Evolutionary conservation across 1,140 invertebrate genomes (phyloP).

Genomic region (Antheraea pernyi): DNA sequence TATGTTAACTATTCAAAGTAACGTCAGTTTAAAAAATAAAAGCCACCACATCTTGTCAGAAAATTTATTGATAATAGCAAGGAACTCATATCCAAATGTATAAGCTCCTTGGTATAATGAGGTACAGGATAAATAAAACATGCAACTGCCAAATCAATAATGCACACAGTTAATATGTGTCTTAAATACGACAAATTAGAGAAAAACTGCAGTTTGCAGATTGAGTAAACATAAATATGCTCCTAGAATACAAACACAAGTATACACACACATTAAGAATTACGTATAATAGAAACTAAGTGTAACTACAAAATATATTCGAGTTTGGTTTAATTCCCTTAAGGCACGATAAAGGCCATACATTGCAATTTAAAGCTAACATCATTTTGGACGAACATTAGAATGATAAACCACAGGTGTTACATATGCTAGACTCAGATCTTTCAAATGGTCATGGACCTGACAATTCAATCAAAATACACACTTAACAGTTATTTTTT

Average conservation of each 20-base stretch:
- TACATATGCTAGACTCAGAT: not conserved
- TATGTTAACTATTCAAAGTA: too few relatives aligned
- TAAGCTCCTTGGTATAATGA: too few relatives aligned
- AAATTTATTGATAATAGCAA: too few relatives aligned
- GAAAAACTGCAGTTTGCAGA: not conserved
- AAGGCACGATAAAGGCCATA: constrained; percentile 68
- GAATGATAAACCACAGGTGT: not conserved
- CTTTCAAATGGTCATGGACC: not conserved
- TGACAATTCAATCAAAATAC: too few relatives aligned
- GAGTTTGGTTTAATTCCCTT: constrained; percentile 72
- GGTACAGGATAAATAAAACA: too few relatives aligned
- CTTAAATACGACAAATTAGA: too few relatives aligned
- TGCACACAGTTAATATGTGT: too few relatives aligned
- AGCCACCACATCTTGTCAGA: too few relatives aligned
- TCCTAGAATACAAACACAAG: not conserved
- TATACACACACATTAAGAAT: not conserved
- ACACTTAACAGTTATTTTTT: too few relatives aligned
- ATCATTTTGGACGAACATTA: not conserved
- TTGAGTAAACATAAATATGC: not conserved
- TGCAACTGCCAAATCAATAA: too few relatives aligned
- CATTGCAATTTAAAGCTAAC: constrained; percentile 69
- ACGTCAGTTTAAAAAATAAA: too few relatives aligned
- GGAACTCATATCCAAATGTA: too few relatives aligned
- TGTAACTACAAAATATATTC: constrained; percentile 25
- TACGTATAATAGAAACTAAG: constrained; percentile 1